phyloP scores from a whole-genome alignment of 2,113 vertebrate genomes.

The Bubalus kerabau region DNA sequence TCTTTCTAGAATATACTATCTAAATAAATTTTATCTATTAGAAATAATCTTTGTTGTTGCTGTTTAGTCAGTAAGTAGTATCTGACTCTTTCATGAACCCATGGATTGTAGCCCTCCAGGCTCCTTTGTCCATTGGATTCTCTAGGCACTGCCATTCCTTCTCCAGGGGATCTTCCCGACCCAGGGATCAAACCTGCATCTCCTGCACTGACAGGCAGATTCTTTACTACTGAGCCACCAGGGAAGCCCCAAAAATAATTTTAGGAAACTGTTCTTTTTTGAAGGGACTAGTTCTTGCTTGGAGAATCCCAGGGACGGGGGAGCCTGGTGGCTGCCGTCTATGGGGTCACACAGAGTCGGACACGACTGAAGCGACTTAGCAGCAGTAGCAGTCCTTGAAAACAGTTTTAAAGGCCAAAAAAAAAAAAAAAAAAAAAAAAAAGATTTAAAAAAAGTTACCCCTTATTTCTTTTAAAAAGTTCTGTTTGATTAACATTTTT shows the following conservation, averaged over 20 bases:
- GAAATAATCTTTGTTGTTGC: not conserved
- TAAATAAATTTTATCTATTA: conserved; percentile 20
- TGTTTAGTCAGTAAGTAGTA: not conserved
- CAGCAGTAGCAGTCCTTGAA: not conserved
- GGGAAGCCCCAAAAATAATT: not conserved
- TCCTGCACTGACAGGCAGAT: not conserved
- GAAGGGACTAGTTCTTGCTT: not conserved
- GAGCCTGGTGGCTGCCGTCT: too few species aligned
- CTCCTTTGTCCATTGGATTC: not conserved
- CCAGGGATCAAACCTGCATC: not conserved
- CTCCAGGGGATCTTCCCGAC: not conserved
- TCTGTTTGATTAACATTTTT: not conserved
- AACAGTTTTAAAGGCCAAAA: not conserved
- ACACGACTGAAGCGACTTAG: too few species aligned
- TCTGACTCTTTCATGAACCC: not conserved
- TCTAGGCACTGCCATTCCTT: not conserved
- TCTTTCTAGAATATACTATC: not conserved
- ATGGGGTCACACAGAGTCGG: too few species aligned
- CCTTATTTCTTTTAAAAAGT: conserved; percentile 8
- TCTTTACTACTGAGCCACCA: not conserved
- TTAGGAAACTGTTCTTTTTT: not conserved
- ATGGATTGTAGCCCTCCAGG: not conserved
- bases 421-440: not conserved
- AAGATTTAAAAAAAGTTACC: not conserved
- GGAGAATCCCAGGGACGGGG: too few species aligned